These are phyloP conservation scores for Sphaerophoria rueppellii DNA, from an alignment of 2,888 invertebrate species.

Conservation along the genomic window DNA sequence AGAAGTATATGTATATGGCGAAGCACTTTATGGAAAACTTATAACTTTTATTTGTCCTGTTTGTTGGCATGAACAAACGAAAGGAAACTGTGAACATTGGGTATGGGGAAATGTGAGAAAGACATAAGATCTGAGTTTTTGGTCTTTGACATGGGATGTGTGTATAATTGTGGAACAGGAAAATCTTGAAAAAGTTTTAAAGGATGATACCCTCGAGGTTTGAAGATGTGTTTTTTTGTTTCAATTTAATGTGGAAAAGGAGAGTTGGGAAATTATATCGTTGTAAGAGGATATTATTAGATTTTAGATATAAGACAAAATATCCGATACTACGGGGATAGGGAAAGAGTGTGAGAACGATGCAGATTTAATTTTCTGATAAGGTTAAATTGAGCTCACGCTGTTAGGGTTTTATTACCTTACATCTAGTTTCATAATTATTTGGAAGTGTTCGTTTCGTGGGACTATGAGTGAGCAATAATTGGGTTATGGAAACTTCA, in stretches of 20 bases:
- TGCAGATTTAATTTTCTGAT: conserved; percentile 56
- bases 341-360: background rate
- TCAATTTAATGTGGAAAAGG: background rate
- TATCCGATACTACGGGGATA: background rate
- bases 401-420: conserved; percentile 33
- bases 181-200: conserved; percentile 51
- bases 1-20: conserved; percentile 18
- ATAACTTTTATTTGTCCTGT: conserved; percentile 57
- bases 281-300: conserved; percentile 60
- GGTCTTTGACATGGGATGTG: conserved; percentile 51
- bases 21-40: conserved; percentile 59
- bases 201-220: conserved; percentile 36
- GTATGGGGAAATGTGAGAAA: background rate
- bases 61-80: conserved; percentile 48
- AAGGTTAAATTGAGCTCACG: conserved; percentile 32
- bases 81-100: conserved; percentile 5
- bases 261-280: conserved; percentile 21
- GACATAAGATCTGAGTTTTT: conserved; percentile 47
- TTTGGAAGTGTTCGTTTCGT: background rate
- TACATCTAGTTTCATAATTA: conserved; percentile 4
- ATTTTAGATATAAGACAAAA: conserved; percentile 54
- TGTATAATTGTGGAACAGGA: conserved; percentile 18
- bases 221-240: conserved; percentile 24
- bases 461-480: background rate
- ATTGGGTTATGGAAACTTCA: conserved; percentile 12